Base-by-base conservation (phyloP, 2,113 vertebrate species). In the Steatornis caripensis region DNA sequence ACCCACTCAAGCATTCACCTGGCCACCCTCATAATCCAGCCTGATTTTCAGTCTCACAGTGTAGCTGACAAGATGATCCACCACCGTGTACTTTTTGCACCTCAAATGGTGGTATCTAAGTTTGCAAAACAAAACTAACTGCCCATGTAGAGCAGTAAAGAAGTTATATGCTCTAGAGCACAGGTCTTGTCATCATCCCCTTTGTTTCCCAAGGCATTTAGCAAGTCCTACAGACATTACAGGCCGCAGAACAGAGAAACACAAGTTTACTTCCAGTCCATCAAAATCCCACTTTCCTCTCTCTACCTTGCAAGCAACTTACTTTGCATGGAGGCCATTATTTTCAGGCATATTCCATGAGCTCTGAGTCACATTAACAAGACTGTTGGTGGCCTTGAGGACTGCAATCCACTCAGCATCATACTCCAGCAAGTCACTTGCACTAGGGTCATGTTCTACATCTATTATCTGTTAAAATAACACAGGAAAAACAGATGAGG, bases 361-460 rank as follows among this genome's bases (percentile, higher is more conserved):
- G 49, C 94, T 97, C 18, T 96, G 95, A 30, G 98, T 98, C 74
- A 98, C 98, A 36, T 98, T 99, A 70, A 99, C 90, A 30, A 99
- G 98, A 69, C 70, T 91, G 77, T 99, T 96, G n/a, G 99, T 99
- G 45, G 98, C 97, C 93, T 99, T 99, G 57, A 99, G 98, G 82
- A 99, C 94, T 68, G 99, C 98, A 46, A 99, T 98, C 99, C 99
- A 99, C 94, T 99, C 99, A 1, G 98, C 97, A 77, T 99, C 99
- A 16, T 99, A 99, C 84, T 99, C 99, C 36, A 99, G 97, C 2
- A 95, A 91, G 45, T 98, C 98, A 7, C 99, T 97, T 39, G 99
- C 99, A 54, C 71, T 98, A 6, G 98, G 97, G 90, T 99, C 98
- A 58, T 99, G 99, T 14, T 98, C 97, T 87, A 99, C 75, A 4